Evolutionary conservation across 2,888 invertebrate genomes (phyloP).

Genomic region (Coelogynopora nodosa): DNA sequence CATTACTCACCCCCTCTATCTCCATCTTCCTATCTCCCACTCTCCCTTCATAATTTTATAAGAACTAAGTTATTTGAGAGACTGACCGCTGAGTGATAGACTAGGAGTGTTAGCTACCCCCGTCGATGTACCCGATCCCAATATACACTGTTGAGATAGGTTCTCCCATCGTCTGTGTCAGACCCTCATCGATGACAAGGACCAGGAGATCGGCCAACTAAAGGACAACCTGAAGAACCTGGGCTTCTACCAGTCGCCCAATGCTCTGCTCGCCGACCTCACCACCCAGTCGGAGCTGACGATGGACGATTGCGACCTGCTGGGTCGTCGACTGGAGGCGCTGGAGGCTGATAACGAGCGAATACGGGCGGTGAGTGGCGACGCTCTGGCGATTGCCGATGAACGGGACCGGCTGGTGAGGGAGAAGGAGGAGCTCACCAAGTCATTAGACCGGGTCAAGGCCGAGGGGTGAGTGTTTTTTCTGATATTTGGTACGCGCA

Average conservation of each 20-base stretch:
- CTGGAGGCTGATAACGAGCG: background rate
- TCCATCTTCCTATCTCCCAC: no score
- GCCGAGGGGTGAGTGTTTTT: constrained; percentile 24
- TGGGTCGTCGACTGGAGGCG: background rate
- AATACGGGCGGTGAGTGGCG: background rate
- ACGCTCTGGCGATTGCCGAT: background rate
- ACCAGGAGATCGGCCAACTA: background rate
- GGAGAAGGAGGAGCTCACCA: background rate
- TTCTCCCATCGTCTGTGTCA: background rate
- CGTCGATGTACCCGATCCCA: no score
- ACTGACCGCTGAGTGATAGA: no score
- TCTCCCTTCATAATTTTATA: no score
- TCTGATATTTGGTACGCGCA: no score
- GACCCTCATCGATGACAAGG: background rate
- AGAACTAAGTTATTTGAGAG: no score
- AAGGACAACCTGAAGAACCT: background rate
- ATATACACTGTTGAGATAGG: no score
- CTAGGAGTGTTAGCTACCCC: no score
- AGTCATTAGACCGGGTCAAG: background rate
- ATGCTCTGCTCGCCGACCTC: background rate
- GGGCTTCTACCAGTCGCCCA: background rate
- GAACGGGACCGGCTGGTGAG: constrained; percentile 7
- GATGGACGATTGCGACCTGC: background rate
- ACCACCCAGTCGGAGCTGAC: background rate
- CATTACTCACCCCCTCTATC: no score